phyloP scores from a whole-genome alignment of 2,888 invertebrate species.

The Sussaba pulchella region DNA sequence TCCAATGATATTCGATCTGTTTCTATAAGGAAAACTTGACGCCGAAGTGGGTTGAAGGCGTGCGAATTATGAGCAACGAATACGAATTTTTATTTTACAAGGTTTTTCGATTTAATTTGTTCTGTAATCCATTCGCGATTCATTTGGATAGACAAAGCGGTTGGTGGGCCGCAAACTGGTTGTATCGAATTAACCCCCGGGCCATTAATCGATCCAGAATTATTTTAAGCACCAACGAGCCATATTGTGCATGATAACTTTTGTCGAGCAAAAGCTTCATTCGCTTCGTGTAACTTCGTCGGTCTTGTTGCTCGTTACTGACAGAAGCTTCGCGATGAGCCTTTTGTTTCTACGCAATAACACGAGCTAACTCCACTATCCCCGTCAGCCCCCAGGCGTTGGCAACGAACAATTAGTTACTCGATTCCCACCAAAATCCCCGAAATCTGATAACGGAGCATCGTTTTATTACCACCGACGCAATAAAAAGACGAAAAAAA shows the following conservation, averaged over 20 bases:
- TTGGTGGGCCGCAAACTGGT: slow-evolving; percentile 7
- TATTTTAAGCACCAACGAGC: neutral
- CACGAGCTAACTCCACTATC: neutral
- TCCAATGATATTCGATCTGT: too few relatives aligned
- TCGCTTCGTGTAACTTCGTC: too few relatives aligned
- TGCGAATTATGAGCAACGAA: too few relatives aligned
- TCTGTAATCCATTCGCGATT: slow-evolving; percentile 1
- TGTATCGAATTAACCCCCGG: slow-evolving; percentile 24
- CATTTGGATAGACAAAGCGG: neutral
- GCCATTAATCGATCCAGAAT: neutral
- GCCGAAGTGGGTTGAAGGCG: too few relatives aligned
- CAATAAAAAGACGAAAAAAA: too few relatives aligned
- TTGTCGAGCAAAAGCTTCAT: too few relatives aligned
- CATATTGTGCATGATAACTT: neutral
- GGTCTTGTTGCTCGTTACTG: too few relatives aligned
- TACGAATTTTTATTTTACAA: too few relatives aligned
- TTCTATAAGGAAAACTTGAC: too few relatives aligned
- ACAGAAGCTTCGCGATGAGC: too few relatives aligned
- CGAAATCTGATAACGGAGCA: neutral
- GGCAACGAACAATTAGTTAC: slow-evolving; percentile 1
- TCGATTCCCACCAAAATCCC: neutral
- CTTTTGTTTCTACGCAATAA: too few relatives aligned
- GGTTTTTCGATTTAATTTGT: slow-evolving; percentile 2
- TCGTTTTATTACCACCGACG: neutral
- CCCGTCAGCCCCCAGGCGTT: neutral